These are phyloP conservation scores for Epinephelus coioides DNA, from an alignment of 2,797 vertebrate species.

Conservation along the genomic window DNA sequence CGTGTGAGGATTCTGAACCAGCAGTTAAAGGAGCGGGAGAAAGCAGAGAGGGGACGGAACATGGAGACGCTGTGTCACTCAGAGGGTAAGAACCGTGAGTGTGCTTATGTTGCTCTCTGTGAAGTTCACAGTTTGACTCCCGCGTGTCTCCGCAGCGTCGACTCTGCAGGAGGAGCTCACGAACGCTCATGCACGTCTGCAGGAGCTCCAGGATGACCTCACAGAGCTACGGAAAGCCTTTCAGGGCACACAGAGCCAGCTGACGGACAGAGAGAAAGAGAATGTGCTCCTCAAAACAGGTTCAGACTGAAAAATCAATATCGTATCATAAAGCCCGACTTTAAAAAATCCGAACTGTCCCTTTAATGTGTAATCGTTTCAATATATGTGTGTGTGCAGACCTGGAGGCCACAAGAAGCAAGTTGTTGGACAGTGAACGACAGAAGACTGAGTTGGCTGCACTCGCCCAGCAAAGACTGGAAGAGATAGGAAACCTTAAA, in stretches of 20 bases:
- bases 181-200: constrained; percentile 82
- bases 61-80: constrained; percentile 73
- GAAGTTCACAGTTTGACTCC: not conserved
- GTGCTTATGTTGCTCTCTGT: not conserved
- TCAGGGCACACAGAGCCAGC: constrained; percentile 83
- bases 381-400: constrained; percentile 66
- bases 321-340: no score
- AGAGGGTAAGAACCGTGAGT: constrained; percentile 79
- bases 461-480: constrained; percentile 86
- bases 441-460: constrained; percentile 87
- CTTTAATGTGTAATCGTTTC: no score
- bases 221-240: constrained; percentile 82
- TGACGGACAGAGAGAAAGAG: constrained; percentile 84
- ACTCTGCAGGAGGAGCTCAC: constrained; percentile 88
- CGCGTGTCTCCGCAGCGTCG: constrained; percentile 64
- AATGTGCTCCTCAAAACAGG: constrained; percentile 85
- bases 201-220: constrained; percentile 87
- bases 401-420: constrained; percentile 81
- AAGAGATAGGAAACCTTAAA: constrained; percentile 79
- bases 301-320: constrained; percentile 37
- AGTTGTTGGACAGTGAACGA: constrained; percentile 86
- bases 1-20: constrained; percentile 89
- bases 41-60: constrained; percentile 70
- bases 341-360: no score
- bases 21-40: constrained; percentile 85